A percentile compares a stretch with the other conserved stretches of the same genome.
Evolutionary conservation across 2,113 vertebrate genomes (phyloP).

Genomic region (Hippocampus comes): DNA sequence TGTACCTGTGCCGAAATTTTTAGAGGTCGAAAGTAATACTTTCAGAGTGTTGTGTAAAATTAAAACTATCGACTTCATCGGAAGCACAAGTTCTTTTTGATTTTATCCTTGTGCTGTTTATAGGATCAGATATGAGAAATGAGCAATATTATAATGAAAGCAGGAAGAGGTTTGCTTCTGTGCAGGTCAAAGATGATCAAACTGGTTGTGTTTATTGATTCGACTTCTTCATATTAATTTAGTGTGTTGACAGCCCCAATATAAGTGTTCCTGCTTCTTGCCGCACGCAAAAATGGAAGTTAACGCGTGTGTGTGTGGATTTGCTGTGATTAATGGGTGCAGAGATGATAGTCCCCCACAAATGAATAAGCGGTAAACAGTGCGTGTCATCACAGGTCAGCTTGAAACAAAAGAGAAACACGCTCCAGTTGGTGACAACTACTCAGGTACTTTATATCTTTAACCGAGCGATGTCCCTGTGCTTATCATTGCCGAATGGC

Average conservation of each 20-base stretch:
- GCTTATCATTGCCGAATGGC: slow-evolving; percentile 65
- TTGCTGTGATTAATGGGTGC: slow-evolving; percentile 59
- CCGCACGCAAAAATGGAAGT: slow-evolving; percentile 33
- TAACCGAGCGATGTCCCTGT: slow-evolving; percentile 39
- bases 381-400: slow-evolving; percentile 57
- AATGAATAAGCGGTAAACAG: slow-evolving; percentile 64
- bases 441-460: slow-evolving; percentile 59
- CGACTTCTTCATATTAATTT: slow-evolving; percentile 22
- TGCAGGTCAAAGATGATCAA: neutral
- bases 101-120: slow-evolving; percentile 19
- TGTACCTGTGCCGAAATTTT: slow-evolving; percentile 34
- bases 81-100: slow-evolving; percentile 18
- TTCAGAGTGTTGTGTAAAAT: slow-evolving; percentile 25
- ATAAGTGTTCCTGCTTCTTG: slow-evolving; percentile 13
- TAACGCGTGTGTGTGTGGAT: slow-evolving; percentile 25
- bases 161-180: neutral
- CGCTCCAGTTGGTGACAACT: slow-evolving; percentile 66
- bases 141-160: slow-evolving; percentile 18
- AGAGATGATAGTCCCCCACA: slow-evolving; percentile 52
- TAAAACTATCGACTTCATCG: slow-evolving; percentile 36
- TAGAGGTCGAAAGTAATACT: slow-evolving; percentile 45
- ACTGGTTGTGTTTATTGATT: slow-evolving; percentile 19
- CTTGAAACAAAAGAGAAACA: slow-evolving; percentile 48
- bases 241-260: slow-evolving; percentile 13
- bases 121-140: slow-evolving; percentile 33